Base-by-base conservation (phyloP, 2,113 vertebrate genomes). In the Suricata suricatta region DNA sequence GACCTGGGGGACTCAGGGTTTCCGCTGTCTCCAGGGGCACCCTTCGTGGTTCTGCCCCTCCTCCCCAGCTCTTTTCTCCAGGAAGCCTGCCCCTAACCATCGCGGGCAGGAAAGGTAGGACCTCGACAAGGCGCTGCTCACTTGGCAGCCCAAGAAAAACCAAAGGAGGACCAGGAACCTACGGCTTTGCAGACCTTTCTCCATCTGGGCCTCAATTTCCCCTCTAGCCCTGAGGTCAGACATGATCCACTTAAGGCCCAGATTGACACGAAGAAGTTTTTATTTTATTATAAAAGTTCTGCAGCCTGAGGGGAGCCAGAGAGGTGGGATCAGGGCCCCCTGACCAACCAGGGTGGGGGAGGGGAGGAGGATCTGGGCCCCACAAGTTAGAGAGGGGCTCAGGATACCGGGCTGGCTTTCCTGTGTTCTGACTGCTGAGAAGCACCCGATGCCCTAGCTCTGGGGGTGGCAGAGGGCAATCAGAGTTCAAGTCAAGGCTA, bases 271-370 rank as follows among this genome's bases (percentile, higher is more conserved):
- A 15, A 86, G 8, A 27, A 2, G 41, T 72, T 96, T 95, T 87
- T n/a, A 83, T 85, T 97, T 97, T 96, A 93, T 97, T 93, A 68
- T 17, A 87, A 94, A 92, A 35, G 14, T 69, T 50, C 29, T 77
- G 13, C 9, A 47, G 38, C 25, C 8, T 10, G 4, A 44, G 16
- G 11, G 54, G 23, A 90, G 7, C 68, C 90, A 63, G 86, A 35
- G 27, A 44, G 38, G 35, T 88, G 77, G 17, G n/a, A 44, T 21
- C 23, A 15, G 52, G 41, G 16, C 1, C 11, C 17, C n/a, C 23
- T 11, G n/a, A 47, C 63, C 57, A 21, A 14, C 63, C 29, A 81
- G 69, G 31, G 33, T 10, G 6, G 27, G 8, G 29, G 1, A 6
- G 41, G 15, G 50, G 35, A 7, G 33, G 47, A 25, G 33, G 29